A percentile compares a stretch with the other conserved stretches of the same genome.
These are phyloP conservation scores for Rhinolophus ferrumequinum DNA, from an alignment of 2,113 vertebrate species.

Conservation along the genomic window DNA sequence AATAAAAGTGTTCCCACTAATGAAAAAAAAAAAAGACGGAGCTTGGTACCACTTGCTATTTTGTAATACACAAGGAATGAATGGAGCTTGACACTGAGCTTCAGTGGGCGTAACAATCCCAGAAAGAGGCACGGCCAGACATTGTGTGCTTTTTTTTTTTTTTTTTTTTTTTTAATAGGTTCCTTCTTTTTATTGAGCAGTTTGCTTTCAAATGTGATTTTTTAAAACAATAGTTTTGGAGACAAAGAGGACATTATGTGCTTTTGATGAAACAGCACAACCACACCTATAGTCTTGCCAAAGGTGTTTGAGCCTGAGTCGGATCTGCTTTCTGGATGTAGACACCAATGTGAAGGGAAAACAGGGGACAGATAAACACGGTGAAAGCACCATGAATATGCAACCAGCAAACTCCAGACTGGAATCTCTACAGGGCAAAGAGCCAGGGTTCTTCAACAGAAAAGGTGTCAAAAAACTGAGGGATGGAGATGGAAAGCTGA, in stretches of 20 bases:
- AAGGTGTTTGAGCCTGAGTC: not conserved
- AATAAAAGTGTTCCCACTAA: not conserved
- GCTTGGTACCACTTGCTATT: not conserved
- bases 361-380: not conserved
- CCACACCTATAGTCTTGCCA: not conserved
- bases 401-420: not conserved
- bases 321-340: not conserved
- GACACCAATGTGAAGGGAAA: not conserved
- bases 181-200: no score
- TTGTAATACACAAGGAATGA: not conserved
- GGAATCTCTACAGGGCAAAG: not conserved
- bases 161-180: no score
- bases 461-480: not conserved
- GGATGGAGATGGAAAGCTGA: not conserved
- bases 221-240: no score
- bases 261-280: not conserved
- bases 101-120: not conserved
- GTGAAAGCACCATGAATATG: not conserved
- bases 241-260: no score
- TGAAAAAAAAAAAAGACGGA: not conserved
- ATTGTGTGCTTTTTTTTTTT: not conserved
- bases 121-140: not conserved
- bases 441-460: not conserved
- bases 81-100: not conserved
- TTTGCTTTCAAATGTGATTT: no score